These are phyloP conservation scores for Ophioderma brevispina DNA, from an alignment of 35 echinoderm and acorn worm genomes.

Conservation along the genomic window DNA sequence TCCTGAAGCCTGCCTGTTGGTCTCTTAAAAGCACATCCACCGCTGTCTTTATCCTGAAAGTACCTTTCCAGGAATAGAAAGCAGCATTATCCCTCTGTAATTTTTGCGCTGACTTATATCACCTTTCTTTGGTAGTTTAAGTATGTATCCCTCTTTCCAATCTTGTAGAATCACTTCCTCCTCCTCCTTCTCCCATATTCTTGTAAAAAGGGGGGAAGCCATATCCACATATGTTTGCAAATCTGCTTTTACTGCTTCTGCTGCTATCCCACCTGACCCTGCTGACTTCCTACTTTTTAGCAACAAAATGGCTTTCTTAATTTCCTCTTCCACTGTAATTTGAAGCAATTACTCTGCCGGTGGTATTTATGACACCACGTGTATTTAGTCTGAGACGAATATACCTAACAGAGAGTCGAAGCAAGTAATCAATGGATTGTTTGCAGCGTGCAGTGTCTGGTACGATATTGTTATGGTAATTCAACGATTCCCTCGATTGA, in stretches of 20 bases:
- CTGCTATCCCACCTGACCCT: slow-evolving; percentile 11
- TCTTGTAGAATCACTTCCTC: slow-evolving; percentile 16
- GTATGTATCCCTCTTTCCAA: slow-evolving; percentile 1
- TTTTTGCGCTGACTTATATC: slow-evolving; percentile 26
- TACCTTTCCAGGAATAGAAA: slow-evolving; percentile 11
- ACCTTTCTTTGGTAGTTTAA: slow-evolving; percentile 5
- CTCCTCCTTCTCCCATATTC: slow-evolving; percentile 16
- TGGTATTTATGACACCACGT: neutral
- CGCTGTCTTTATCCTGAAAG: slow-evolving; percentile 8
- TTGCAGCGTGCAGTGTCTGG: too few relatives aligned
- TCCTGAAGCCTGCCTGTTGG: slow-evolving; percentile 26
- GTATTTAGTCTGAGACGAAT: too few relatives aligned
- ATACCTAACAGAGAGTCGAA: too few relatives aligned
- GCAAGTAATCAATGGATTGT: too few relatives aligned
- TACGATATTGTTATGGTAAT: too few relatives aligned
- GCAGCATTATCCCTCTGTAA: slow-evolving; percentile 21
- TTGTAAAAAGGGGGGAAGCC: neutral
- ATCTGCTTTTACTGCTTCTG: slow-evolving; percentile 19
- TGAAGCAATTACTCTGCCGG: neutral
- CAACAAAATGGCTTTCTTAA: slow-evolving; percentile 11
- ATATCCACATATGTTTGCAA: slow-evolving; percentile 26
- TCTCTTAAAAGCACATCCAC: slow-evolving; percentile 19
- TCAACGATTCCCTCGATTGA: too few relatives aligned
- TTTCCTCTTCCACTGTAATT: slow-evolving; percentile 4
- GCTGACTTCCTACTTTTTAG: slow-evolving; percentile 7